Conservation (phyloP, 2,888 invertebrate species). For the Steinernema hermaphroditum region DNA sequence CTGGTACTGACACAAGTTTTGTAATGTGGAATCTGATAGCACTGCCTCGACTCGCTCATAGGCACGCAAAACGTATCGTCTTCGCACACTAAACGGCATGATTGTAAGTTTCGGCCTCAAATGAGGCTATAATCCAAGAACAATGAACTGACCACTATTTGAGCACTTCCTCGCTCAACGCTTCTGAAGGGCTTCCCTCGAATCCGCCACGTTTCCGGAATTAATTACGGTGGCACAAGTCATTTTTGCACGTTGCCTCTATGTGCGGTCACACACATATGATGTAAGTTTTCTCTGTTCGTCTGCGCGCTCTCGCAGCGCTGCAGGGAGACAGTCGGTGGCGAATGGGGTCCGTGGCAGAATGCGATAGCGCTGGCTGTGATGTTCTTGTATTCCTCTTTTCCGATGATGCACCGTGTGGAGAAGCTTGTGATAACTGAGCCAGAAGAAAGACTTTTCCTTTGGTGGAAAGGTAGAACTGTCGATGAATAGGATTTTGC, state of each 20-base stretch:
- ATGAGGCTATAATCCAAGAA: too few species aligned
- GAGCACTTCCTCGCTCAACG: not conserved
- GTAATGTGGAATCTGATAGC: slow-evolving; percentile 2
- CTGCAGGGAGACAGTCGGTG: not conserved
- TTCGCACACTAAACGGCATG: too few species aligned
- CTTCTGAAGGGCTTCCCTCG: not conserved
- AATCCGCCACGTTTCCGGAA: slow-evolving; percentile 5
- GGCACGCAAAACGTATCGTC: not conserved
- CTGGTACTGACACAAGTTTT: not conserved
- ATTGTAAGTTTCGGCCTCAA: too few species aligned
- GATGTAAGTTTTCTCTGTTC: not conserved
- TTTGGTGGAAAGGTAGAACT: too few species aligned
- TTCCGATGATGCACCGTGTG: not conserved
- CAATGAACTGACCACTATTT: not conserved
- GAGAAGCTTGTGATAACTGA: not conserved
- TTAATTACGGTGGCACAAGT: slow-evolving; percentile 2
- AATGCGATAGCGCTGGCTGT: not conserved
- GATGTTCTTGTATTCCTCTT: slow-evolving; percentile 16
- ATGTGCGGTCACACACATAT: not conserved
- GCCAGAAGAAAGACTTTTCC: not conserved
- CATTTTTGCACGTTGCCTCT: not conserved
- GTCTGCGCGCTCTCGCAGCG: not conserved
- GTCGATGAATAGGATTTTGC: too few species aligned
- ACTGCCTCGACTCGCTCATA: too few species aligned
- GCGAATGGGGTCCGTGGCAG: not conserved